Conservation (phyloP, 2,113 vertebrate species). For the Proteles cristata region DNA sequence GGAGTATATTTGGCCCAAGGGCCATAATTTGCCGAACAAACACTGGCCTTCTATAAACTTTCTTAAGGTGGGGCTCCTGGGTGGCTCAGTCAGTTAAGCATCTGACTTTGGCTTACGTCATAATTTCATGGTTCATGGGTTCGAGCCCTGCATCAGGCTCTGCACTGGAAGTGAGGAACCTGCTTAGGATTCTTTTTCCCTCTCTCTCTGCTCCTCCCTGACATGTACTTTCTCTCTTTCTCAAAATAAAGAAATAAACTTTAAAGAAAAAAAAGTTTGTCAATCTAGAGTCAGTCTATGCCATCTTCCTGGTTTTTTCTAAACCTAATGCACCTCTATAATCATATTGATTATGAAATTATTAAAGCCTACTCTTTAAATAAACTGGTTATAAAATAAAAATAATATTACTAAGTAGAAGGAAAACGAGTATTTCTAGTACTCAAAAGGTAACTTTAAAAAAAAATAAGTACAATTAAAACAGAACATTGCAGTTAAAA, state of each 20-base stretch:
- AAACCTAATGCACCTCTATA: not conserved
- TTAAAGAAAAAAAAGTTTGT: too few relatives aligned
- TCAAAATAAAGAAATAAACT: too few relatives aligned
- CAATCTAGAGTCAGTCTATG: not conserved
- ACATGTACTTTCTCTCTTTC: too few relatives aligned
- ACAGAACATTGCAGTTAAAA: not conserved
- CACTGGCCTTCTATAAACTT: not conserved
- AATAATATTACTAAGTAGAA: not conserved
- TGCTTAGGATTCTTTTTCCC: too few relatives aligned
- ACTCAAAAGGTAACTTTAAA: not conserved
- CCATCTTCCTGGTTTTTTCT: not conserved
- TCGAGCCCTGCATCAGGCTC: too few relatives aligned
- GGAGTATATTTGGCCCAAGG: not conserved
- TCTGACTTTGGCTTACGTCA: too few relatives aligned
- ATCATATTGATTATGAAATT: not conserved
- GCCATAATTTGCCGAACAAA: not conserved
- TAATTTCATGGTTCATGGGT: too few relatives aligned
- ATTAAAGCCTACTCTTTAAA: not conserved
- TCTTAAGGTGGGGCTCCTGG: not conserved
- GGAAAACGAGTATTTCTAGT: not conserved
- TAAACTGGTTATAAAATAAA: conserved; percentile 18
- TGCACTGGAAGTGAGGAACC: too few relatives aligned
- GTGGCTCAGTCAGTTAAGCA: too few relatives aligned
- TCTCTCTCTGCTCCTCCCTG: too few relatives aligned
- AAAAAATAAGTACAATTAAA: not conserved